Percentiles rank a stretch among this genome's conserved stretches.
Evolutionary conservation across 2,797 vertebrate genomes (phyloP).

Genomic region (Thunnus albacares): DNA sequence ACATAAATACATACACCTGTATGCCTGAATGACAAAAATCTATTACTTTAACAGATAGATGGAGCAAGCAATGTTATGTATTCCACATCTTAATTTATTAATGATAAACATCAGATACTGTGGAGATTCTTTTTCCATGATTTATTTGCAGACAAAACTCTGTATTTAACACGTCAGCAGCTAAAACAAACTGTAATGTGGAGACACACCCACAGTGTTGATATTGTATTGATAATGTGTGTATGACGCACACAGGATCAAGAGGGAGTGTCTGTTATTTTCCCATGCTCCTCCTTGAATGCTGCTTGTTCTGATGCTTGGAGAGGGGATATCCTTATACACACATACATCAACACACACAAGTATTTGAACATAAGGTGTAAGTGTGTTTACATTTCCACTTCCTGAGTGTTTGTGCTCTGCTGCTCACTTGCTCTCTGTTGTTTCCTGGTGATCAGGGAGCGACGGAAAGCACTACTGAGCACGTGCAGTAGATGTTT

Average conservation of each 20-base stretch:
- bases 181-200: conserved; percentile 9
- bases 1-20: background rate
- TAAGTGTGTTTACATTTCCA: conserved; percentile 63
- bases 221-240: conserved; percentile 19
- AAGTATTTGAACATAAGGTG: conserved; percentile 45
- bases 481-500: conserved; percentile 51
- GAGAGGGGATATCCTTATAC: conserved; percentile 44
- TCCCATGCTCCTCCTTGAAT: conserved; percentile 12
- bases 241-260: conserved; percentile 40
- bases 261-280: conserved; percentile 36
- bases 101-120: background rate
- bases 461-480: conserved; percentile 34
- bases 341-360: conserved; percentile 11
- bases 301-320: conserved; percentile 15
- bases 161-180: background rate
- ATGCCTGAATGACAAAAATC: background rate
- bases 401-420: conserved; percentile 57
- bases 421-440: conserved; percentile 4
- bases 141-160: background rate
- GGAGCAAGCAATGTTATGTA: too few species aligned
- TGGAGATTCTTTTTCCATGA: background rate
- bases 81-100: background rate
- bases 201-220: conserved; percentile 15
- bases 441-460: conserved; percentile 26
- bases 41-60: too few species aligned